phyloP scores from a whole-genome alignment of 2,888 invertebrate species.

The Myopa tessellatipennis region DNA sequence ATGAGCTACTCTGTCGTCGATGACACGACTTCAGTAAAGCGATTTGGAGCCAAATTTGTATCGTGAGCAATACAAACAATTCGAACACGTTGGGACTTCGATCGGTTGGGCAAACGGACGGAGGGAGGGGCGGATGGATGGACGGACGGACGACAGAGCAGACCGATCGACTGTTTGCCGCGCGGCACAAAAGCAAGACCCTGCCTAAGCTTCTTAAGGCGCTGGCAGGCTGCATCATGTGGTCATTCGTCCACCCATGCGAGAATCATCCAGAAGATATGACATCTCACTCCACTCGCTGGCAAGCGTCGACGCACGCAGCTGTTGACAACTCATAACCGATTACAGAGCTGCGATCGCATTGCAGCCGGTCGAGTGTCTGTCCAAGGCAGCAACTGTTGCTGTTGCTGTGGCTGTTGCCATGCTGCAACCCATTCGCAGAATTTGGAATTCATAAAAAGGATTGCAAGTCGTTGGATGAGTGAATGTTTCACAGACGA shows the following conservation, averaged over 20 bases:
- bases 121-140: background rate
- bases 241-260: slow-evolving; percentile 15
- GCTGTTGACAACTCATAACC: slow-evolving; percentile 38
- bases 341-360: slow-evolving; percentile 28
- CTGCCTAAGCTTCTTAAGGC: slow-evolving; percentile 31
- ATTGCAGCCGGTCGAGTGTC: background rate
- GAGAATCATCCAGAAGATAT: background rate
- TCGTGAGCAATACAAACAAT: slow-evolving; percentile 11
- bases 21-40: background rate
- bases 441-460: slow-evolving; percentile 11
- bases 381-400: background rate
- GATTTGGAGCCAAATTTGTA: slow-evolving; percentile 30
- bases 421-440: background rate
- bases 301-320: background rate
- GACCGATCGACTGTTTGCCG: background rate
- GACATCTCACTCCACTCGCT: slow-evolving; percentile 27
- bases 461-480: slow-evolving; percentile 17
- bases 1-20: slow-evolving; percentile 9
- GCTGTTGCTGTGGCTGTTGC: background rate
- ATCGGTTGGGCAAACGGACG: background rate
- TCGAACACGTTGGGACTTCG: background rate
- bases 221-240: slow-evolving; percentile 19
- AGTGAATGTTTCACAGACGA: background rate
- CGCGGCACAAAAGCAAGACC: slow-evolving; percentile 3
- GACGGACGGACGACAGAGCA: too few relatives aligned